A percentile compares a stretch with the other conserved stretches of the same genome.
phyloP scores from a whole-genome alignment of 2,113 vertebrate genomes.

The human region GRCh38 chr13:101889001-101889500 shows the following conservation, averaged over 20 bases:
- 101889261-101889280: neutral
- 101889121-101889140: neutral
- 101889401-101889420: neutral
- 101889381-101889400: neutral
- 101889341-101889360: neutral
- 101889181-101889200: neutral
- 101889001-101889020: neutral
- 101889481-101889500: neutral
- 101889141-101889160: neutral
- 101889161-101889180: neutral
- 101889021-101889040: neutral
- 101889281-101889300: neutral
- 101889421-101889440: neutral
- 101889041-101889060: fast-evolving
- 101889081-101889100: neutral
- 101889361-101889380: neutral
- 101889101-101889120: neutral
- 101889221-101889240: neutral
- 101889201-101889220: neutral
- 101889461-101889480: neutral
- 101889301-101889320: neutral
- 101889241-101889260: neutral
- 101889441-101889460: neutral
- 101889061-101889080: neutral
- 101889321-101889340: neutral